Evolutionary conservation across 2,797 vertebrate species (phyloP), one percentile per base, ranked within the genome.

Genomic region (Cetoscarus ocellatus): DNA sequence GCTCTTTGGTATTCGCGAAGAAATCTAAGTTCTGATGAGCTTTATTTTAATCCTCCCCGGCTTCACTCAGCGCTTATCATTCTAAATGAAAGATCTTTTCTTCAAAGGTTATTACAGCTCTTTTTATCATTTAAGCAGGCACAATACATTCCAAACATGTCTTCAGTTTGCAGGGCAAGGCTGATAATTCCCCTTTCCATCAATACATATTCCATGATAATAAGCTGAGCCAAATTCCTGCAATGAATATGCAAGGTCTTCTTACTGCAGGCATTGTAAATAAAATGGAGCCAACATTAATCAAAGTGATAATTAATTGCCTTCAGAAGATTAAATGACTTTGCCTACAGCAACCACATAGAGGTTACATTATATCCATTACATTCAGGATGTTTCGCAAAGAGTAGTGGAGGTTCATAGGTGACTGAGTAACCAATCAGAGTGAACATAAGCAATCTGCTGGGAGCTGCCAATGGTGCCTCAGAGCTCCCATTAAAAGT

Each of bases 201-300:
- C 85, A 91, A 94, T 49, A 87, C 84, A 84, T 92, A 94, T 94
- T 91, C 84, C 84, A 88, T 67, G 79, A 86, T 95, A 95, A 96
- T 93, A 88, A 95, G 88, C 82, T 91, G 69, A 80, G 92, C 83
- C 86, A 88, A 87, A 94, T 94, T 91, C 91, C 90, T 74, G 75
- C 70, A 82, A 93, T 91, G 87, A 88, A 90, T 88, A 92, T 86
- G 85, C 78, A 75, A 87, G 83, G 80, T 87, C 83, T 79, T 86
- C 84, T 85, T 89, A 90, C 94, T 88, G 78, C 86, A 89, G 92
- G 91, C 92, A 84, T 65, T 84, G 93, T 90, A 94, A 93, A 95
- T 94, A 94, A 94, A 94, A 93, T 88, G 74, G 89, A 89, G 83
- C 67, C 87, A 85, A 86, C 77, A 90, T 93, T 93, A 94, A 95